A percentile compares a stretch with the other conserved stretches of the same genome.
phyloP scores from a whole-genome alignment of 2,113 vertebrate species.

The Tricholaema leucomelas region DNA sequence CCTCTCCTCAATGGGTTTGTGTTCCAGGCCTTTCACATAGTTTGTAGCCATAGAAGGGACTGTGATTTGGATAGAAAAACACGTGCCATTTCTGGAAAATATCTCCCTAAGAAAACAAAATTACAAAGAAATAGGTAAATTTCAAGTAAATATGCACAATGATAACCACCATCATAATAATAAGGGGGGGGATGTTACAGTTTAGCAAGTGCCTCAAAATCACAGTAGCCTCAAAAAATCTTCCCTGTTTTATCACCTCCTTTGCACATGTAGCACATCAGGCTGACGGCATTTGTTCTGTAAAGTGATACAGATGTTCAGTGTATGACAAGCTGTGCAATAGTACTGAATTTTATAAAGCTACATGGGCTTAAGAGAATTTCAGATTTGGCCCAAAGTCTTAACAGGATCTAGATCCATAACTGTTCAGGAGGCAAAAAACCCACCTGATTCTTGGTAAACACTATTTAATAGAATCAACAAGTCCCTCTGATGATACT shows the following conservation, averaged over 20 bases:
- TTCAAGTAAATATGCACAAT: background rate
- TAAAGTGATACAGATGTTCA: background rate
- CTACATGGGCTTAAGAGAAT: background rate
- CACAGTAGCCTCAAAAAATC: background rate
- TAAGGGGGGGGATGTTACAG: background rate
- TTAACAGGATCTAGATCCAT: background rate
- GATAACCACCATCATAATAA: background rate
- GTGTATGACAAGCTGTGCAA: background rate
- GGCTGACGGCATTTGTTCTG: conserved; percentile 4
- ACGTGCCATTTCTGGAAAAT: conserved; percentile 48
- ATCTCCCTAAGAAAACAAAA: conserved; percentile 5
- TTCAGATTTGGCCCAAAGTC: background rate
- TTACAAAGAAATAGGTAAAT: background rate
- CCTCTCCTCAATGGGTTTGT: too few species aligned
- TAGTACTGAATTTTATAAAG: background rate
- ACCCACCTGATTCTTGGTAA: background rate
- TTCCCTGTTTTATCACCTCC: background rate
- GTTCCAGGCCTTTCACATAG: too few species aligned
- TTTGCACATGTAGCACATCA: background rate
- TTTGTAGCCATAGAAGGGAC: conserved; percentile 25
- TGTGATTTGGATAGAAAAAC: background rate
- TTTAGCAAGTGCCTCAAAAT: background rate
- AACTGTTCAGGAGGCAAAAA: background rate
- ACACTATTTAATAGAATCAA: background rate
- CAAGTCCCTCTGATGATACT: background rate